Base-by-base conservation (phyloP, 2,888 invertebrate genomes). In the Lydus trimaculatus region DNA sequence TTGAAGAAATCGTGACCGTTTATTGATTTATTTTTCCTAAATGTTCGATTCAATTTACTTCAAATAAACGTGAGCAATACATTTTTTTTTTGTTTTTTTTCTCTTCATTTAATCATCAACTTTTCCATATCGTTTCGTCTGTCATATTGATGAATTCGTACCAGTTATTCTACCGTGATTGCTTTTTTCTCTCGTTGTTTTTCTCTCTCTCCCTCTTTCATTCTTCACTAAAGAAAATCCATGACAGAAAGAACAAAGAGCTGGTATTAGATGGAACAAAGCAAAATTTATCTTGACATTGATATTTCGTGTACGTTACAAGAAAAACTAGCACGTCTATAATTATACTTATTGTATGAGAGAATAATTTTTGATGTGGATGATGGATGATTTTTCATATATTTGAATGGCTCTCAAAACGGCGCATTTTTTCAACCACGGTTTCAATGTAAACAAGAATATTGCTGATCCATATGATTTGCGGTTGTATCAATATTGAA, bases 401-500 rank as follows among this genome's bases (percentile, higher is more conserved):
- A 3, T 28, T 28, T 28, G 28, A 28, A 28, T 28, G 28, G 4
- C 4, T 28, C 28, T 28, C n/a, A n/a, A n/a, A n/a, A n/a, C n/a
- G n/a, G n/a, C n/a, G n/a, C n/a, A n/a, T n/a, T n/a, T n/a, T n/a
- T n/a, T n/a, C n/a, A n/a, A n/a, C n/a, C n/a, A n/a, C 33, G 33
- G 11, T 11, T 33, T 9, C 33, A 11, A 13, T 33, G 9, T 11
- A 11, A 33, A 11, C 33, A n/a, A 31, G 8, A 43, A 23, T 66
- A 39, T 61, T 58, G 67, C 67, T 67, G 67, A 67, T 36, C 17
- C 61, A 56, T 61, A 31, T 67, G 52, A 64, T 67, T 64, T 61
- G 56, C 13, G 25, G 11, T 58, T 48, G 39, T 20, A 8, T 61
- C 62, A 36, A 59, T 67, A 52, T 59, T 20, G 36, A 61, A 60